Evolutionary conservation across 2,888 invertebrate genomes (phyloP), one percentile per base, ranked within the genome.

Genomic region (Conistra vaccinii): DNA sequence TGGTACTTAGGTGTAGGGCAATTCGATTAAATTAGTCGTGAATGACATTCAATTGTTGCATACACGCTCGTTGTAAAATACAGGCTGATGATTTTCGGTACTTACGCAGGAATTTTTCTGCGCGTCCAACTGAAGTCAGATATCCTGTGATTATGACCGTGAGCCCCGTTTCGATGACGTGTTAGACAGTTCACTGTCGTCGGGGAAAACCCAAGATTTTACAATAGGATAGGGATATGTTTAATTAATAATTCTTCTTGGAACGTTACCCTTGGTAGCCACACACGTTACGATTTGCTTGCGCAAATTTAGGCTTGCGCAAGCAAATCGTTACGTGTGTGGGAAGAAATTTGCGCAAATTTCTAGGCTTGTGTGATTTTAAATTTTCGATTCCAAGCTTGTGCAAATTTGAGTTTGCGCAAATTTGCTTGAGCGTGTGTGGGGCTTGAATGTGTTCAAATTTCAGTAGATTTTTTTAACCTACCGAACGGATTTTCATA

Each of bases 11-110:
- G 81, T 87, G 79, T 85, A 79, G 81, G 81, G 76, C 82, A 87
- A 87, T 87, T 88, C 75, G 74, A 87, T 87, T 88, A 88, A 88
- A 88, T 87, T 85, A 82, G 73, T 78, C 69, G 82, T 66, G 82
- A 81, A 80, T 88, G 85, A 86, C 86, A 85, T 88, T 81, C 86
- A 87, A 87, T 87, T 87, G 82, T 87, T 81, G 70, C 77, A 60
- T 57, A 78, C 35, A 74, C 45, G 45, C 69, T 53, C 23, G 73
- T 75, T 32, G 12, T 61, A n/a, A 58, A 39, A 39, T 81, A 88
- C 78, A 87, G 77, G 20, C 9, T 81, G 80, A 51, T 67, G 9
- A n/a, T 29, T 45, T 32, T 17, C 2, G 32, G 1, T 32, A 5
- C n/a, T 1, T 45, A 39, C 9, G n/a, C 12, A 9, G 2, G 9